Conservation (phyloP, 2,797 vertebrate genomes). For the Phrynocephalus forsythii region DNA sequence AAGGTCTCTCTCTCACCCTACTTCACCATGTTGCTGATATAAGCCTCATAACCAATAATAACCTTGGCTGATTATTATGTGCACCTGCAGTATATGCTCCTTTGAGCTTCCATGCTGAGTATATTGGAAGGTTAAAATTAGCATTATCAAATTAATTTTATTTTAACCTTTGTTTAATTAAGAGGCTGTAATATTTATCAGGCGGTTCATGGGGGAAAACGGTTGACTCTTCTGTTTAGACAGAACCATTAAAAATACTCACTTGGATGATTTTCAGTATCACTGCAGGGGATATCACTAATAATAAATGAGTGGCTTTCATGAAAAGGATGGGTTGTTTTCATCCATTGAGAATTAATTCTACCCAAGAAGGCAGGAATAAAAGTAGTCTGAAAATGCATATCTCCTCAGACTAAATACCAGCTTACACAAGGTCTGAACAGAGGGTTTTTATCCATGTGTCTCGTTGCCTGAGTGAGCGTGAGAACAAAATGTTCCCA, state of each 20-base stretch:
- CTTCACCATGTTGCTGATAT: constrained; percentile 29
- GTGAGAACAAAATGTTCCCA: background rate
- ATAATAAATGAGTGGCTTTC: constrained; percentile 47
- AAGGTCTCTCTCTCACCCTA: background rate
- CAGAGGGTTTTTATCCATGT: background rate
- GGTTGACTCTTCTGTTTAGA: constrained; percentile 22
- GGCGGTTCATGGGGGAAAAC: constrained; percentile 15
- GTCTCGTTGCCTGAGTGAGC: background rate
- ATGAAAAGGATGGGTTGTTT: constrained; percentile 21
- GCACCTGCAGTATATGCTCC: constrained; percentile 52
- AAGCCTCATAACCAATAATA: constrained; percentile 57
- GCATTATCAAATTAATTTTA: constrained; percentile 70
- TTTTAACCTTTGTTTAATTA: constrained; percentile 61
- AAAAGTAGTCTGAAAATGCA: background rate
- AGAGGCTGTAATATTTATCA: constrained; percentile 58
- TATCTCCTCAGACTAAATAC: constrained; percentile 5
- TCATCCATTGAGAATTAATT: constrained; percentile 35
- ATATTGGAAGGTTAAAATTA: constrained; percentile 54
- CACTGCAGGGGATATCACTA: constrained; percentile 37
- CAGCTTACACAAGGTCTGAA: background rate
- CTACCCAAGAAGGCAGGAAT: constrained; percentile 37
- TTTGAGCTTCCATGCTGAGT: constrained; percentile 48
- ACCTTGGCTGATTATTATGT: constrained; percentile 46
- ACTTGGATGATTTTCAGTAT: constrained; percentile 45
- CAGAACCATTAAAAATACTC: constrained; percentile 19